Conservation (phyloP, 2,797 vertebrate genomes). For the Microctenopoma lineatum region DNA sequence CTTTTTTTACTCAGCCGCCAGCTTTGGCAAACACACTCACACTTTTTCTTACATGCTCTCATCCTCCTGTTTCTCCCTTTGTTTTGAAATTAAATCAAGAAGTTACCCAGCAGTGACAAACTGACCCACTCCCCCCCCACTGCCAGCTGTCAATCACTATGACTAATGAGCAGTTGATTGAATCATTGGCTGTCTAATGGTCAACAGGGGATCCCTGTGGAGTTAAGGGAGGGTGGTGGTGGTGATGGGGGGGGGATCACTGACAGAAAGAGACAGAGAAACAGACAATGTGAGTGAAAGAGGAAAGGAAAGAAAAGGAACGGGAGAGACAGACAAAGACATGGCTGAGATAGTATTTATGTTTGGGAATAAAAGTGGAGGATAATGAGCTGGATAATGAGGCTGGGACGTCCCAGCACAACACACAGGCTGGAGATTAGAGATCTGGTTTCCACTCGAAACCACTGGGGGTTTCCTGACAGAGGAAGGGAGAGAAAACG, state of each 20-base stretch:
- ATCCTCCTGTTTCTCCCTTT: slow-evolving; percentile 6
- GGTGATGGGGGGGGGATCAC: slow-evolving; percentile 6
- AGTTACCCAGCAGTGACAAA: slow-evolving; percentile 39
- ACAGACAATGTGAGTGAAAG: slow-evolving; percentile 27
- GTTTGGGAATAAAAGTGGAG: slow-evolving; percentile 54
- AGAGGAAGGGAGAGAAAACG: slow-evolving; percentile 47
- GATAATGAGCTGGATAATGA: slow-evolving; percentile 73
- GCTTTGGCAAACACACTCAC: too few species aligned
- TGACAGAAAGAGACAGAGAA: slow-evolving; percentile 31
- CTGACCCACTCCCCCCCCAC: slow-evolving; percentile 39
- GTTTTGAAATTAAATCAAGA: slow-evolving; percentile 61
- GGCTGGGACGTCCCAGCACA: slow-evolving; percentile 71
- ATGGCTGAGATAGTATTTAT: slow-evolving; percentile 55
- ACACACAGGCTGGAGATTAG: slow-evolving; percentile 68
- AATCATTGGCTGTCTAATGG: slow-evolving; percentile 66
- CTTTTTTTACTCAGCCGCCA: too few species aligned
- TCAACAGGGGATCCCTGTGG: slow-evolving; percentile 49
- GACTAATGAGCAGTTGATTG: slow-evolving; percentile 76
- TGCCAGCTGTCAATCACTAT: slow-evolving; percentile 73
- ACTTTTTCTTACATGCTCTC: slow-evolving; percentile 1
- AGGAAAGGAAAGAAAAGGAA: slow-evolving; percentile 6
- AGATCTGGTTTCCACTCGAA: slow-evolving; percentile 73
- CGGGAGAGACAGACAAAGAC: slow-evolving; percentile 48
- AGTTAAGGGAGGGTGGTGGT: not conserved
- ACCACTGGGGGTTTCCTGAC: slow-evolving; percentile 73